phyloP scores from a whole-genome alignment of 1,140 invertebrate genomes.

The Rhagoletis pomonella region DNA sequence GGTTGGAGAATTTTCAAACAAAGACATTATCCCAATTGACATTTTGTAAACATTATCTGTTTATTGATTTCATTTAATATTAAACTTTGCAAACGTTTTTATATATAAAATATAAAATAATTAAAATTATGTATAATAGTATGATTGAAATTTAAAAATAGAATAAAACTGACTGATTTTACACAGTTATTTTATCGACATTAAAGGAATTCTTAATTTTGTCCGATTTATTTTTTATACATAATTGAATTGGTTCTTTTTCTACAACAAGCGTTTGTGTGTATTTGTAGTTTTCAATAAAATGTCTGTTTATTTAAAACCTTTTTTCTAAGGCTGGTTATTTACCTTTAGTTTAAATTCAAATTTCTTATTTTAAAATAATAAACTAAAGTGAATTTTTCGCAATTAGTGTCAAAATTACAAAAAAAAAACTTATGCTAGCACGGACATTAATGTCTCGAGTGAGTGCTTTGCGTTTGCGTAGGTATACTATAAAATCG shows the following conservation, averaged over 20 bases:
- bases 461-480: constrained; percentile 9
- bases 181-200: neutral
- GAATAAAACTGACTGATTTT: constrained; percentile 20
- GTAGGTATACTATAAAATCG: neutral
- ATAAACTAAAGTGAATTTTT: neutral
- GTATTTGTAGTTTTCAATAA: neutral
- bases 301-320: neutral
- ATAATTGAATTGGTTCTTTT: neutral
- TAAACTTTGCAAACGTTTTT: constrained; percentile 20
- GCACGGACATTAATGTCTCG: neutral
- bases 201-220: neutral
- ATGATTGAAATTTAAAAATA: constrained; percentile 22
- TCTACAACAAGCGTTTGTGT: neutral
- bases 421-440: neutral
- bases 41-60: constrained; percentile 3
- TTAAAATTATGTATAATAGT: constrained; percentile 45
- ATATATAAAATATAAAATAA: constrained; percentile 44
- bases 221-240: neutral
- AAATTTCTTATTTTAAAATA: too few relatives aligned
- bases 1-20: too few relatives aligned
- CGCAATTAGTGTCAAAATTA: neutral
- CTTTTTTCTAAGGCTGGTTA: too few relatives aligned
- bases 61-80: constrained; percentile 30
- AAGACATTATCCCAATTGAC: constrained; percentile 16
- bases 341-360: too few relatives aligned